Evolutionary conservation across 2,113 vertebrate genomes (phyloP).

Genomic region (Myiopsitta monachus): DNA sequence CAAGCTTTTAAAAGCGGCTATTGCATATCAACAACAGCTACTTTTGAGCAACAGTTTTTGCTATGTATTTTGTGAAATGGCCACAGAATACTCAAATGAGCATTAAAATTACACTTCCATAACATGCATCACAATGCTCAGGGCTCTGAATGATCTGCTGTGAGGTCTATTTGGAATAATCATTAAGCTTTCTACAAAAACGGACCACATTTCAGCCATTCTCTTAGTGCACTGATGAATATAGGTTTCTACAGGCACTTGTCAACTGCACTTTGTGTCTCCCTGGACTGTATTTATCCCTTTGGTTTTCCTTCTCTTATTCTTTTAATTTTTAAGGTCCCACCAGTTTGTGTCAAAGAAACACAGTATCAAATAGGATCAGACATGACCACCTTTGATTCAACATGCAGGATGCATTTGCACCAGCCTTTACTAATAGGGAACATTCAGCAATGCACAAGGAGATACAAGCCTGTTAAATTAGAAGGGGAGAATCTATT

Average conservation of each 20-base stretch:
- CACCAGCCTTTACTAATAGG: neutral
- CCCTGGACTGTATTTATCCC: neutral
- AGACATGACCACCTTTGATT: neutral
- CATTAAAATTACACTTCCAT: neutral
- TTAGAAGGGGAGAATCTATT: neutral
- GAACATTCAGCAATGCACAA: neutral
- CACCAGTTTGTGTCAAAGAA: neutral
- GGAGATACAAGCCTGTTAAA: neutral
- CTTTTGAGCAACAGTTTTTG: slow-evolving; percentile 1
- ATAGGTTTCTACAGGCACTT: neutral
- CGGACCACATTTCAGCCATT: neutral
- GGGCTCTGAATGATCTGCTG: neutral
- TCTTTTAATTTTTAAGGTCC: neutral
- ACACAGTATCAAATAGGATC: accelerated
- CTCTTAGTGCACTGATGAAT: neutral
- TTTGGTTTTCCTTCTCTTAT: neutral
- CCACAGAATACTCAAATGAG: neutral
- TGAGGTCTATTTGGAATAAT: neutral
- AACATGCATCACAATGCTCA: neutral
- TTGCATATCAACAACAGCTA: neutral
- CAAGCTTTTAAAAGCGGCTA: slow-evolving; percentile 2
- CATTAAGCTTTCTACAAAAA: neutral
- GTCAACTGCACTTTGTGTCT: neutral
- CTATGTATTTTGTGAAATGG: neutral
- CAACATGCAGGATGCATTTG: neutral